Evolutionary conservation across 2,113 vertebrate genomes (phyloP).

Genomic region (Zosterops borbonicus): DNA sequence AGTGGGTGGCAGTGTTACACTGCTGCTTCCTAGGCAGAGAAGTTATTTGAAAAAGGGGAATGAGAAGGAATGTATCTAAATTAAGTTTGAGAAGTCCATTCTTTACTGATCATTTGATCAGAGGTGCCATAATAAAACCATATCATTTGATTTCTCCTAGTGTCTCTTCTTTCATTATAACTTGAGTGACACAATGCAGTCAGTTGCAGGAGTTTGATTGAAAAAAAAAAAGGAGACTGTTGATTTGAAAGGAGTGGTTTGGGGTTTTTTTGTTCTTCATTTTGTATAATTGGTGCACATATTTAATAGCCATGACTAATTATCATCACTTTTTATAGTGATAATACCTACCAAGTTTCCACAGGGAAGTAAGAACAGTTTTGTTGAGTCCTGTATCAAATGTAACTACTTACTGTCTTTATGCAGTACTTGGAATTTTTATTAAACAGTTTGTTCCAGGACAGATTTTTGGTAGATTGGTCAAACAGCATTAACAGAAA

Average conservation of each 20-base stretch:
- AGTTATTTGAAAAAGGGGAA: not conserved
- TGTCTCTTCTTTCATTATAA: not conserved
- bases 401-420: not conserved
- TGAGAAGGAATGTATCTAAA: not conserved
- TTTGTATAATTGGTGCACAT: not conserved
- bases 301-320: not conserved
- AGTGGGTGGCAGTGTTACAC: slow-evolving; percentile 57
- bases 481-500: not conserved
- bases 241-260: not conserved
- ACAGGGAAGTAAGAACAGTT: not conserved
- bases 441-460: not conserved
- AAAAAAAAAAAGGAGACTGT: not conserved
- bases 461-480: not conserved
- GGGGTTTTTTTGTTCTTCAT: not conserved
- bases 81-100: not conserved
- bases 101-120: not conserved
- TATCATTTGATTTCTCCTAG: not conserved
- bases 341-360: not conserved
- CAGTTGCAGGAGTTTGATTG: not conserved
- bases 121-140: not conserved
- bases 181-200: not conserved
- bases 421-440: not conserved
- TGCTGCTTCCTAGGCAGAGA: not conserved
- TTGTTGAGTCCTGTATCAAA: not conserved
- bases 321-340: not conserved